Conservation (phyloP, 1,140 invertebrate genomes). For the Hesperophylax magnus region DNA sequence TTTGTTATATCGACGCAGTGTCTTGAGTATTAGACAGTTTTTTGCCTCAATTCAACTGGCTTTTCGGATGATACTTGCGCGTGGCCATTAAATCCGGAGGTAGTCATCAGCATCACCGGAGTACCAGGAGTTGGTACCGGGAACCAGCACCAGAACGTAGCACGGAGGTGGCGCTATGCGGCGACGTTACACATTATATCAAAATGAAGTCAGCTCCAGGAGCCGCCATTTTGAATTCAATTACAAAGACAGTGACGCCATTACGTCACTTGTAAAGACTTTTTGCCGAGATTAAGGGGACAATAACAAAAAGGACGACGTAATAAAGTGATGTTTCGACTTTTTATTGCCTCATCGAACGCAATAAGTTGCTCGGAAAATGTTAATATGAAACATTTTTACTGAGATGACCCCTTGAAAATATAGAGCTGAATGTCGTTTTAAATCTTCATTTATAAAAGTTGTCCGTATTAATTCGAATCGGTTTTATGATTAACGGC, state of each 20-base stretch:
- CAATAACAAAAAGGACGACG: conserved; percentile 53
- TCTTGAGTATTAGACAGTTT: conserved; percentile 52
- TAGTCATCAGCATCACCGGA: conserved; percentile 24
- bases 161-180: too few relatives aligned
- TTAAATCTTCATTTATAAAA: too few relatives aligned
- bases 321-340: conserved; percentile 50
- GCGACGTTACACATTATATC: conserved; percentile 54
- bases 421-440: background rate
- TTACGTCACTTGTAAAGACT: conserved; percentile 53
- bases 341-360: conserved; percentile 45
- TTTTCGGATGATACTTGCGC: conserved; percentile 46
- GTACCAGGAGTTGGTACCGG: conserved; percentile 35
- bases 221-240: conserved; percentile 58
- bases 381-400: conserved; percentile 24
- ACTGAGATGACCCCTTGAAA: conserved; percentile 1
- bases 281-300: conserved; percentile 42
- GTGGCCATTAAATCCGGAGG: conserved; percentile 53
- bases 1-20: conserved; percentile 26
- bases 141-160: too few relatives aligned
- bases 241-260: conserved; percentile 53
- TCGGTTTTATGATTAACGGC: background rate
- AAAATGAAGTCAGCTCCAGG: conserved; percentile 56
- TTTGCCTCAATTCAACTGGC: conserved; percentile 52
- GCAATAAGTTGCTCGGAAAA: conserved; percentile 44
- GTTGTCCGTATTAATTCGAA: background rate